These are phyloP conservation scores for Eulithis testata DNA, from an alignment of 2,888 invertebrate species.

Conservation along the genomic window DNA sequence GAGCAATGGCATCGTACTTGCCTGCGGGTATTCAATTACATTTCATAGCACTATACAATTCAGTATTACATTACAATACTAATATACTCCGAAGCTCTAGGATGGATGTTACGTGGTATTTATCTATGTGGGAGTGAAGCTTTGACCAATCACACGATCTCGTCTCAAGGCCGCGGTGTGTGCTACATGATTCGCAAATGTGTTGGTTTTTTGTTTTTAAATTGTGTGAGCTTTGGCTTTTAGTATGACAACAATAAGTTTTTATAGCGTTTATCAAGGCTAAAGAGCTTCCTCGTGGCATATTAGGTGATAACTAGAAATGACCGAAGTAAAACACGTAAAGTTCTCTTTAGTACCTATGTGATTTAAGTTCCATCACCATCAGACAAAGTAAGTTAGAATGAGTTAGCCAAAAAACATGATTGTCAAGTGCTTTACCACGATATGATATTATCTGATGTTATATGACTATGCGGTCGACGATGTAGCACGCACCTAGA, in stretches of 20 bases:
- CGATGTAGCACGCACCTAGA: too few relatives aligned
- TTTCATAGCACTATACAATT: conserved; percentile 4
- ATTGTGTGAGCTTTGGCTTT: conserved; percentile 10
- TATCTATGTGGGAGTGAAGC: conserved; percentile 5
- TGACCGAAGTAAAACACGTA: too few relatives aligned
- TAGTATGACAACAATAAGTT: background rate
- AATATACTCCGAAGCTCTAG: conserved; percentile 13
- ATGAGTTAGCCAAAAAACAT: too few relatives aligned
- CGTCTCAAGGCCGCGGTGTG: conserved; percentile 22
- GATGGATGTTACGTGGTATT: conserved; percentile 9
- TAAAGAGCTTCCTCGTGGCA: background rate
- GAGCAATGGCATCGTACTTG: conserved; percentile 4
- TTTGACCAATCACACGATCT: conserved; percentile 22
- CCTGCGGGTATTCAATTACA: conserved; percentile 15
- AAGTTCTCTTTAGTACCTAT: too few relatives aligned
- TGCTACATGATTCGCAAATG: conserved; percentile 6
- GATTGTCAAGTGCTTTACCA: too few relatives aligned
- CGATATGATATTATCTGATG: too few relatives aligned
- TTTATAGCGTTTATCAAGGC: conserved; percentile 4
- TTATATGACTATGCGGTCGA: too few relatives aligned
- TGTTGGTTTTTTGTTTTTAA: conserved; percentile 23
- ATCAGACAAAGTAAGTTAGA: too few relatives aligned
- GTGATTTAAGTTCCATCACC: too few relatives aligned
- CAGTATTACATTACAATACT: background rate
- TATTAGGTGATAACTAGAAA: background rate